Percentiles rank a stretch among this genome's conserved stretches.
Evolutionary conservation across 2,113 vertebrate species (phyloP).

Genomic region (Archilochus colubris): DNA sequence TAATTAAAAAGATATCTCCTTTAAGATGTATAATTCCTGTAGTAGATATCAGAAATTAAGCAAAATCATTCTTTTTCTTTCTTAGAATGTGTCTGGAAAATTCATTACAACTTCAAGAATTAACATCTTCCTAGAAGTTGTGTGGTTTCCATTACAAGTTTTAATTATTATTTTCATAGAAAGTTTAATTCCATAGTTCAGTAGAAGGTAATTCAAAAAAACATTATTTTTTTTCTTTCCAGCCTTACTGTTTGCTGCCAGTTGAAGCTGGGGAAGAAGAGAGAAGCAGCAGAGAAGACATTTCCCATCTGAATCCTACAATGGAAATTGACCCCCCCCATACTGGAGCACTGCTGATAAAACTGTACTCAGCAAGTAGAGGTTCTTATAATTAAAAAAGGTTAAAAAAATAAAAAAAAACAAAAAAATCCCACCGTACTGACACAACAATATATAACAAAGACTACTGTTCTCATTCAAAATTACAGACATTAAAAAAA

Average conservation of each 20-base stretch:
- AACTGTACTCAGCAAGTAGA: not conserved
- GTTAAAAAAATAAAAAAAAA: too few relatives aligned
- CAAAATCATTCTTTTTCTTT: not conserved
- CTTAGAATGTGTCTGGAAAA: not conserved
- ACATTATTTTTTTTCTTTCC: not conserved
- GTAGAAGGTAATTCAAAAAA: not conserved
- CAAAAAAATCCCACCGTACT: not conserved
- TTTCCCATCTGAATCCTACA: not conserved
- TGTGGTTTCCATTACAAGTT: accelerated
- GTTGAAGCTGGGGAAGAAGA: not conserved
- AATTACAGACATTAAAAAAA: not conserved
- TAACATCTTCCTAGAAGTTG: not conserved
- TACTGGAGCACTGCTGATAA: not conserved
- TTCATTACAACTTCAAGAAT: not conserved
- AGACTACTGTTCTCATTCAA: not conserved
- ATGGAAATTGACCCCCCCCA: not conserved
- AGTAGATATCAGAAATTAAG: not conserved
- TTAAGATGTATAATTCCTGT: not conserved
- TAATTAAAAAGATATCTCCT: not conserved
- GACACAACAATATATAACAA: not conserved
- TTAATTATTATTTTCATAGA: not conserved
- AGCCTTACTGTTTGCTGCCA: not conserved
- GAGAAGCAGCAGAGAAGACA: not conserved
- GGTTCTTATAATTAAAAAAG: not conserved
- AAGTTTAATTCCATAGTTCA: not conserved